Base-by-base conservation (phyloP, 2,888 invertebrate species). In the Tuta absoluta region DNA sequence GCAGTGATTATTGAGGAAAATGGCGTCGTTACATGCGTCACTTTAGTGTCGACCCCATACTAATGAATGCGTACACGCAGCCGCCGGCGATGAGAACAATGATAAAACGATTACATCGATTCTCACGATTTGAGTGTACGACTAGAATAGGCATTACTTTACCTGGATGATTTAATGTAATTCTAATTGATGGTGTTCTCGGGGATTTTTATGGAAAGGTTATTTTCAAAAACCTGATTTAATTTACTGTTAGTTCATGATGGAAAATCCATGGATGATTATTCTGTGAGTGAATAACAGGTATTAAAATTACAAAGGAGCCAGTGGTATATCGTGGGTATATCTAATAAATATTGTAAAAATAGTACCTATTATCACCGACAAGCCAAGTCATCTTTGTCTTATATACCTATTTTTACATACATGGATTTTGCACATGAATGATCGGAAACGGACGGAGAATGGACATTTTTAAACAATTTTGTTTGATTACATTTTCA, bases 41-140 rank as follows among this genome's bases (percentile, higher is more conserved):
- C 14, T 33, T 24, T 11, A 33, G 23, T 4, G 59, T 60, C 17
- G 4, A 23, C 11, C 12, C 14, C 59, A 38, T 60, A 21, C 45
- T 60, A 45, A 38, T n/a, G 21, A 41, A 41, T 24, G 19, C 19
- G 21, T 60, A 60, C 59, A 24, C 59, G 23, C 19, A 2, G 38
- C 23, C 17, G 59, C 8, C 59, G 33, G 33, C 33, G 14, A 45
- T 38, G 41, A 45, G 41, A 58, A 60, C 41, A 60, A 38, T 60
- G 38, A 56, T 56, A 33, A 56, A 56, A 56, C 28, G 14, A 56
- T 56, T 56, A 56, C 7, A 33, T 56, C 56, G n/a, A 56, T 56
- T 56, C 56, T 56, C 56, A 56, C 56, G 56, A 33, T 56, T 5
- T 24, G n/a, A 24, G 17, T 8, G 1, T n/a, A 56, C 56, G 33